A percentile compares a stretch with the other conserved stretches of the same genome.
phyloP scores from a whole-genome alignment of 92 coral and sea anemone genomes.

The Epizoanthus scotinus region DNA sequence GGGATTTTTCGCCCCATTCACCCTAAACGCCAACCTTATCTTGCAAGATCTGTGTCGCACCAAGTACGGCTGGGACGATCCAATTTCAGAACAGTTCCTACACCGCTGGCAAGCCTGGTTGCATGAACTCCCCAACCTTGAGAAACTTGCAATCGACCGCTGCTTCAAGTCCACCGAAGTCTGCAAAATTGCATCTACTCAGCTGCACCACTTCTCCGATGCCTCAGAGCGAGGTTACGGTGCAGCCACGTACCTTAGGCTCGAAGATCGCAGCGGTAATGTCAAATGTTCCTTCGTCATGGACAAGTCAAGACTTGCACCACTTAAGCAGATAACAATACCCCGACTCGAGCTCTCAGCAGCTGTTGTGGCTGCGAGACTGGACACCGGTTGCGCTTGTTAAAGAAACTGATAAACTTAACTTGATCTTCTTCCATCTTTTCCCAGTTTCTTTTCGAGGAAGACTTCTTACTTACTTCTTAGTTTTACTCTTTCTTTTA shows the following conservation, averaged over 20 bases:
- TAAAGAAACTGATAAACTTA: conserved; percentile 35
- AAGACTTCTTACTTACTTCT: conserved; percentile 43
- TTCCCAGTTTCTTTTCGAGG: conserved; percentile 50
- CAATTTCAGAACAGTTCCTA: conserved; percentile 20
- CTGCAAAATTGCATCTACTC: too few relatives aligned
- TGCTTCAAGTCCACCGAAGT: too few relatives aligned
- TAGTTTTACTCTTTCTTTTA: conserved; percentile 30
- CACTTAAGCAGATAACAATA: conserved; percentile 34
- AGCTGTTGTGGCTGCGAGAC: conserved; percentile 13
- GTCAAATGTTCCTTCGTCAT: conserved; percentile 45
- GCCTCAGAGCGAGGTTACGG: too few relatives aligned
- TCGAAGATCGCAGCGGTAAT: conserved; percentile 20
- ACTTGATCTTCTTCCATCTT: conserved; percentile 55
- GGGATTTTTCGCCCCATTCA: conserved; percentile 35
- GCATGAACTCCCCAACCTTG: conserved; percentile 44
- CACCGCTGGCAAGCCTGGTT: conserved; percentile 52
- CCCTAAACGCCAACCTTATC: conserved; percentile 23
- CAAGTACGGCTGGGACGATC: conserved; percentile 40
- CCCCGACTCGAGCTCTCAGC: conserved; percentile 43
- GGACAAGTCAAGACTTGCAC: conserved; percentile 48
- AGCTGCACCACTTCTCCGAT: too few relatives aligned
- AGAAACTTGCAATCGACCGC: background rate
- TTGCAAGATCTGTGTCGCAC: conserved; percentile 41
- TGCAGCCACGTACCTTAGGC: too few relatives aligned
- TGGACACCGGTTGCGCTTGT: too few relatives aligned